Evolutionary conservation across 2,888 invertebrate genomes (phyloP).

Genomic region (Parnassius mnemosyne): DNA sequence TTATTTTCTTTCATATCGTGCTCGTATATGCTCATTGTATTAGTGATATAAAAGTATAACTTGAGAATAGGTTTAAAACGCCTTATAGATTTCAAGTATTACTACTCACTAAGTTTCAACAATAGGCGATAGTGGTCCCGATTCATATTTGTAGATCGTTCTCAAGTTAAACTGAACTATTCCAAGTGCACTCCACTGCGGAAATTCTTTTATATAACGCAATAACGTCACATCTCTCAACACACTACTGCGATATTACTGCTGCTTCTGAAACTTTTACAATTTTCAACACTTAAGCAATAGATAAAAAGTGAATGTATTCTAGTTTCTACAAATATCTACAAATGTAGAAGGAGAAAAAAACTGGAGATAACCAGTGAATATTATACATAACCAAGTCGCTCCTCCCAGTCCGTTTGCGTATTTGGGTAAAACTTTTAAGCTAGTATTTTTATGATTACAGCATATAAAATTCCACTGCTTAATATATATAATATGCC

Average conservation of each 20-base stretch:
- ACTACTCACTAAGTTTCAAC: slow-evolving; percentile 28
- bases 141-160: slow-evolving; percentile 44
- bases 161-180: slow-evolving; percentile 53
- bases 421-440: too few relatives aligned
- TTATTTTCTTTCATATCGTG: too few relatives aligned
- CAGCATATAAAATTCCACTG: too few relatives aligned
- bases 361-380: too few relatives aligned
- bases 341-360: too few relatives aligned
- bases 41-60: not conserved
- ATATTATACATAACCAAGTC: too few relatives aligned
- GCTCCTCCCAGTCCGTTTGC: too few relatives aligned
- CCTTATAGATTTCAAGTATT: slow-evolving; percentile 23
- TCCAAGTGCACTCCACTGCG: slow-evolving; percentile 48
- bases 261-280: slow-evolving; percentile 49
- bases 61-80: slow-evolving; percentile 11
- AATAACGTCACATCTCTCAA: slow-evolving; percentile 56
- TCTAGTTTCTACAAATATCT: slow-evolving; percentile 4
- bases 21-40: too few relatives aligned
- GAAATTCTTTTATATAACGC: slow-evolving; percentile 59
- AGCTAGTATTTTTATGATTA: too few relatives aligned
- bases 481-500: too few relatives aligned
- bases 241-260: slow-evolving; percentile 45
- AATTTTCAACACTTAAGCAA: slow-evolving; percentile 33
- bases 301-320: slow-evolving; percentile 28
- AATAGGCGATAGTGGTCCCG: slow-evolving; percentile 30